Percentiles rank a stretch among this genome's conserved stretches.
Evolutionary conservation across 2,888 invertebrate species (phyloP).

Genomic region (Aphodius sticticus): DNA sequence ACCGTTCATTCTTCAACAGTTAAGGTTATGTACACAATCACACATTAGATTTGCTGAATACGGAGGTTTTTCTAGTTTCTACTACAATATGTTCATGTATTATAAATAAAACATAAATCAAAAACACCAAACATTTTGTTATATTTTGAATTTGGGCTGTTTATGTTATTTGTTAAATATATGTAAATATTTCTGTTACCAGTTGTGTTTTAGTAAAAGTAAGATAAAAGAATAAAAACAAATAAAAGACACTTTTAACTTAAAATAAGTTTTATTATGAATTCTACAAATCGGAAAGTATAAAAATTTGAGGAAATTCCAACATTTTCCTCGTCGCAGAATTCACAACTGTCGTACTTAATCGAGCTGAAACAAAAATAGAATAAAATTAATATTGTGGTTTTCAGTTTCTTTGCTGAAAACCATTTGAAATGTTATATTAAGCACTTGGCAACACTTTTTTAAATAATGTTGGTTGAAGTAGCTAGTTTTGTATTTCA

Average conservation of each 20-base stretch:
- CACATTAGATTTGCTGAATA: no score
- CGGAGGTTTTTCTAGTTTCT: no score
- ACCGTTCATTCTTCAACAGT: no score
- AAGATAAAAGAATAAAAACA: conserved; percentile 23
- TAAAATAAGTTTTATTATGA: conserved; percentile 34
- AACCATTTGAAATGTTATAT: background rate
- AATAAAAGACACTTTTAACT: conserved; percentile 28
- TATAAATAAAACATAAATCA: background rate
- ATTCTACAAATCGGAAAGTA: conserved; percentile 28
- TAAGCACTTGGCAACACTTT: no score
- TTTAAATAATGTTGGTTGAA: no score
- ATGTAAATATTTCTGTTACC: background rate
- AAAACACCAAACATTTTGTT: background rate
- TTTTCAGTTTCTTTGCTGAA: background rate
- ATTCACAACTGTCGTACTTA: conserved; percentile 32
- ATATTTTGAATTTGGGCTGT: background rate
- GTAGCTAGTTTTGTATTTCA: no score
- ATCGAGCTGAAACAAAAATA: conserved; percentile 43
- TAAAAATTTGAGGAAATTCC: conserved; percentile 21
- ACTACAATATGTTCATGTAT: background rate
- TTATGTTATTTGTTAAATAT: background rate
- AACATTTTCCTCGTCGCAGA: conserved; percentile 13
- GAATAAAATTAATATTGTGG: conserved; percentile 17
- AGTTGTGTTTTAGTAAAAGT: conserved; percentile 16
- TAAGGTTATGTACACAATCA: no score